Base-by-base conservation (phyloP, 1,140 invertebrate species). In the Scaptomyza montana region DNA sequence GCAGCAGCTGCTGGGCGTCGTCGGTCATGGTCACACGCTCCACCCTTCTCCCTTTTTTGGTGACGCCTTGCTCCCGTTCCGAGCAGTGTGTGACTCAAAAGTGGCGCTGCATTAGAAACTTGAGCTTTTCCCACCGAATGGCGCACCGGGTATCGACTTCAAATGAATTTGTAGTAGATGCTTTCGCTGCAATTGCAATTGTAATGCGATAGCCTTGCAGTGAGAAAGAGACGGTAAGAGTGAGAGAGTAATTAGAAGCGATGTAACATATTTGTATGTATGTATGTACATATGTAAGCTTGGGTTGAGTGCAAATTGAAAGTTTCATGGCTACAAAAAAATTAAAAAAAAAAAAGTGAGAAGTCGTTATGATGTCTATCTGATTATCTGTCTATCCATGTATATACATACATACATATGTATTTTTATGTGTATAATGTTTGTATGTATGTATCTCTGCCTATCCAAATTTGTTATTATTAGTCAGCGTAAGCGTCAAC, bases 401-500 rank as follows among this genome's bases (percentile, higher is more conserved):
- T 60, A 46, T 21, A n/a, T 28, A n/a, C n/a, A n/a, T n/a, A n/a
- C n/a, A 46, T 54, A 4, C 7, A 9, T 61, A 10, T 28, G 41
- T 36, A 47, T 25, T 25, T 25, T 25, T 1, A 25, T 3, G 21
- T 25, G 21, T 25, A 16, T 16, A 16, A 16, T 16, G 16, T 16
- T 16, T 16, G 16, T 16, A 5, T 63, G 36, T 55, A 12, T 64
- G 3, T 59, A 5, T 33, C 1, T 33, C 36, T 47, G 47, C 21
- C 54, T 60, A 51, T 62, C 50, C 49, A 60, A 9, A 41, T 72
- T 39, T 78, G 72, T 74, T 60, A 65, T 65, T 80, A 86, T 86
- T 86, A 86, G 82, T 86, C 81, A 86, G 81, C 77, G 73, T 54
- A 45, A 21, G 25, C 59, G 59, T 54, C 13, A 36, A 21, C 51